Conservation (phyloP, 1,140 invertebrate genomes). For the Drosophila sp. region DNA sequence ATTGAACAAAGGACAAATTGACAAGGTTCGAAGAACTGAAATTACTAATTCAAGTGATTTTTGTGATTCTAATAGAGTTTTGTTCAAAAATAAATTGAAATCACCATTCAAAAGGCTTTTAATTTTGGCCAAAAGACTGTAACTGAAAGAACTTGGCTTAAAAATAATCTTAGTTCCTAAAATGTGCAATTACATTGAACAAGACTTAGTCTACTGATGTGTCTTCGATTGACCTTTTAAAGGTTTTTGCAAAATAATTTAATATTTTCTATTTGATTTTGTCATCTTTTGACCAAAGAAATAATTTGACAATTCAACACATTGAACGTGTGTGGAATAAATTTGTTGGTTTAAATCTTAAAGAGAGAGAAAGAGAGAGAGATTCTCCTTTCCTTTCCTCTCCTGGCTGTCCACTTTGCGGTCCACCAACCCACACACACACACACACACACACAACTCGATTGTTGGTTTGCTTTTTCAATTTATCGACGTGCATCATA, state of each 20-base stretch:
- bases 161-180: too few species aligned
- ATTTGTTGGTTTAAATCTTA: conserved; percentile 4
- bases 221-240: background rate
- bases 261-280: background rate
- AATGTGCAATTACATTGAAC: too few species aligned
- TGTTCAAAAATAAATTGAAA: too few species aligned
- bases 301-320: conserved; percentile 2
- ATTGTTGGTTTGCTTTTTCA: conserved; percentile 46
- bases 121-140: too few species aligned
- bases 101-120: too few species aligned
- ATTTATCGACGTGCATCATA: conserved; percentile 60
- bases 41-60: too few species aligned
- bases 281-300: background rate
- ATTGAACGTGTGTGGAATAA: conserved; percentile 2
- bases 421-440: background rate
- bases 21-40: too few species aligned
- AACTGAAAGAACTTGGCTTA: too few species aligned
- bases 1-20: too few species aligned
- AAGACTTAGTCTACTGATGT: background rate
- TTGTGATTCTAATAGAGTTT: too few species aligned
- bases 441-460: background rate
- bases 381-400: background rate
- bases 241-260: background rate
- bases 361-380: background rate
- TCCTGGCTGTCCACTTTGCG: background rate